Conservation (phyloP, 2,888 invertebrate species). For the Meteorus colon region DNA sequence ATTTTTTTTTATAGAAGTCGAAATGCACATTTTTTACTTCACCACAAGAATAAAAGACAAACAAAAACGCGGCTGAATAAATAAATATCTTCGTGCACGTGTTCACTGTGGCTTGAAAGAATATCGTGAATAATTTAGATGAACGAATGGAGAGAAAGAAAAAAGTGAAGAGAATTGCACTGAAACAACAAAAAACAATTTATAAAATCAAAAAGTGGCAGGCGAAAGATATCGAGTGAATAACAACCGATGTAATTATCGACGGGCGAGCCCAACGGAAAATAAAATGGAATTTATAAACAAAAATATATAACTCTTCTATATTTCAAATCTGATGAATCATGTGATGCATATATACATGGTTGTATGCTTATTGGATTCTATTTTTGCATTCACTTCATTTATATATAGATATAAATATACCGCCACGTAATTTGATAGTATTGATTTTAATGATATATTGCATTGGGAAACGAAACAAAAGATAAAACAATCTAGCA, state of each 20-base stretch:
- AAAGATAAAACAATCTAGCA: no score
- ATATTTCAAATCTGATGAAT: background rate
- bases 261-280: background rate
- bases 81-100: no score
- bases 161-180: no score
- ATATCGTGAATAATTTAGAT: no score
- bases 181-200: no score
- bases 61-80: no score
- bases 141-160: no score
- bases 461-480: background rate
- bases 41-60: no score
- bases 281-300: background rate
- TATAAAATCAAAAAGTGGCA: no score
- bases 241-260: background rate
- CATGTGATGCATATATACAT: background rate
- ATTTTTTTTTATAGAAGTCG: no score
- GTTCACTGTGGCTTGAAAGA: no score
- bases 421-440: background rate
- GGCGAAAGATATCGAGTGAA: background rate
- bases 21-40: no score
- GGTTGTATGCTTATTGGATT: conserved; percentile 20
- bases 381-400: conserved; percentile 29
- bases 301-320: background rate
- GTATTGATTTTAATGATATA: conserved; percentile 5
- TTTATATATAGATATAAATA: conserved; percentile 2